Evolutionary conservation across 2,113 vertebrate genomes (phyloP), one percentile per base, ranked within the genome.

Genomic region (Chamaetylas fuelleborni): DNA sequence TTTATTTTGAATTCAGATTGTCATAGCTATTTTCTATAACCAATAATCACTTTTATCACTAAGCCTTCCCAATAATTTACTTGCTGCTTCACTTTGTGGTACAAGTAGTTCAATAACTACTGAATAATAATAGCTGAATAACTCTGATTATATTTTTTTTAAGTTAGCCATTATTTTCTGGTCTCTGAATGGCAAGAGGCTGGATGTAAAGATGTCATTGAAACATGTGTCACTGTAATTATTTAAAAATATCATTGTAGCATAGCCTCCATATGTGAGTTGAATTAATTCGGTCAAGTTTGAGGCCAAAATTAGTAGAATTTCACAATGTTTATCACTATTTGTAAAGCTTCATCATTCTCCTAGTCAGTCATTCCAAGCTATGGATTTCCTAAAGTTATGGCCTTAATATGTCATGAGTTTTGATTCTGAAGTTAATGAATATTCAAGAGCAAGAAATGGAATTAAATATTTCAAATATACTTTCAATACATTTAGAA

Each of bases 371-470:
- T 69, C 48, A 53, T 42, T 67, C 53, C 40, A 72, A 81, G 18
- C 26, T 45, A 18, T 31, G 61, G 64, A 51, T 64, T 77, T 51
- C 61, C 38, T 79, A 40, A 92, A 9, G 17, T 62, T 79, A 53
- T 6, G 12, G 36, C 11, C 53, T 40, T 71, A 64, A 67, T 74
- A 24, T 5, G 7, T 42, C 29, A 67, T 8, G 22, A 61, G 23
- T 25, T 85, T 67, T 58, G 62, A 43, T 60, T 72, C 54, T 40
- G 28, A 72, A 65, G 22, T 38, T 64, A 56, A 64, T 51, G 19
- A 89, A 57, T 64, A 76, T 43, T 50, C 67, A 72, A 53, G 48
- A 82, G n/a, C 47, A 94, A 87, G 36, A 43, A 92, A 81, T 18
- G 6, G 31, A 85, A 67, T 64, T 43, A 60, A 82, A 51, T 82